Evolutionary conservation across 1,140 invertebrate genomes (phyloP).

Genomic region (Telenomus remus): DNA sequence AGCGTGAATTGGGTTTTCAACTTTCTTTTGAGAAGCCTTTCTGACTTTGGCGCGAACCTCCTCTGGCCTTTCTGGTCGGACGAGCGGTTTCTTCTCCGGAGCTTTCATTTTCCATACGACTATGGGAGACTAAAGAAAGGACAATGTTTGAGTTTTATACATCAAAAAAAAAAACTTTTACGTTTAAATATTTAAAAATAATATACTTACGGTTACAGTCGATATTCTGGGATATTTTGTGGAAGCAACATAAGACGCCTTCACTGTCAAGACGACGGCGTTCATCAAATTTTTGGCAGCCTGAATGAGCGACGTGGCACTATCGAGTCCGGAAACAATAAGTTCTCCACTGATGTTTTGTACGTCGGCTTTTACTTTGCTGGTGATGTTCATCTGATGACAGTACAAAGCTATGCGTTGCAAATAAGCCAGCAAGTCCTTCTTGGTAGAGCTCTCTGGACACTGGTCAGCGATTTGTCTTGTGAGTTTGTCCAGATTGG

Average conservation of each 20-base stretch:
- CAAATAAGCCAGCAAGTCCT: conserved; percentile 96
- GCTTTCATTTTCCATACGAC: conserved; percentile 99
- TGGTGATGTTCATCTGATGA: conserved; percentile 99
- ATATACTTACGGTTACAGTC: conserved; percentile 84
- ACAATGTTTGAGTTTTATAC: background rate
- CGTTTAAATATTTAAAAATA: background rate
- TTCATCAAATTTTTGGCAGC: conserved; percentile 99
- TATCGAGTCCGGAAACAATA: conserved; percentile 98
- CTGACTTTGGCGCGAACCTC: conserved; percentile 95
- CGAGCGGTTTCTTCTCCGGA: conserved; percentile 98
- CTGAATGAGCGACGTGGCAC: conserved; percentile 99
- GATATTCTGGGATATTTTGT: conserved; percentile 95
- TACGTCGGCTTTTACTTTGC: conserved; percentile 99
- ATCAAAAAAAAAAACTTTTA: conserved; percentile 31
- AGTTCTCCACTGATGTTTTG: conserved; percentile 98
- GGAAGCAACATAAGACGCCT: conserved; percentile 98
- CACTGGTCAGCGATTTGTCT: conserved; percentile 98
- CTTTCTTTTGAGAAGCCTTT: conserved; percentile 95
- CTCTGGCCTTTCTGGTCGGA: conserved; percentile 94
- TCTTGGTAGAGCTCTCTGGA: conserved; percentile 97
- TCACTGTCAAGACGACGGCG: conserved; percentile 98
- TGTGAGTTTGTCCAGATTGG: conserved; percentile 97
- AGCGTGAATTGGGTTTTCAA: conserved; percentile 94
- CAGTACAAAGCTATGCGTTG: conserved; percentile 98
- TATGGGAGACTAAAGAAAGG: conserved; percentile 83